Conservation (phyloP, 2,113 vertebrate species). For the Ramphastos sulfuratus region DNA sequence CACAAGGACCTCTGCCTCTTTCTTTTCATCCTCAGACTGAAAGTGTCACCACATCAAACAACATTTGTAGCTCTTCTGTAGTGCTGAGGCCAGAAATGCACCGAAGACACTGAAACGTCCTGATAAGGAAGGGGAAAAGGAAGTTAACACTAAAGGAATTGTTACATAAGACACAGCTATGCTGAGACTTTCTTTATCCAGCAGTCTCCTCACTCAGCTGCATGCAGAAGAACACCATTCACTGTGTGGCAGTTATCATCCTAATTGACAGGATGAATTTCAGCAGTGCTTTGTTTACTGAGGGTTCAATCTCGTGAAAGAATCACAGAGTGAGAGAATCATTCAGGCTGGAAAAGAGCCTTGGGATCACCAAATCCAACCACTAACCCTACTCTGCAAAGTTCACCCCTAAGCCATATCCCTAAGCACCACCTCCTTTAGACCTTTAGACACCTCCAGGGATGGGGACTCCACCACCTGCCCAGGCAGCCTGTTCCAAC, state of each 20-base stretch:
- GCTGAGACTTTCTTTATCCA: neutral
- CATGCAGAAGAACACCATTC: neutral
- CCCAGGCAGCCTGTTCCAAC: too few relatives aligned
- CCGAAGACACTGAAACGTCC: too few relatives aligned
- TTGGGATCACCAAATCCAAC: too few relatives aligned
- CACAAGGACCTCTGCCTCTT: conserved; percentile 45
- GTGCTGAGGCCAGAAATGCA: too few relatives aligned
- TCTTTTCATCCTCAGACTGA: conserved; percentile 38
- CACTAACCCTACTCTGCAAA: too few relatives aligned
- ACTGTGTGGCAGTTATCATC: neutral
- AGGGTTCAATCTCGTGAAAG: neutral
- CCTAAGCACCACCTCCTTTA: too few relatives aligned
- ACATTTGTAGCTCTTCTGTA: too few relatives aligned
- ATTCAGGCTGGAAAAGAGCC: too few relatives aligned
- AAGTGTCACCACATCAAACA: conserved; percentile 8
- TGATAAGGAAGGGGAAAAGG: neutral
- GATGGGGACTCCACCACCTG: too few relatives aligned
- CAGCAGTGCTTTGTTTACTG: neutral
- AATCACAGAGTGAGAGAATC: neutral
- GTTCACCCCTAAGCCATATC: too few relatives aligned
- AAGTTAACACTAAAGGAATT: neutral
- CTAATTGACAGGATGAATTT: neutral
- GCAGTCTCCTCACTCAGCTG: neutral
- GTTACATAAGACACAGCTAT: conserved; percentile 24
- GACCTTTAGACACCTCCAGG: too few relatives aligned